Percentiles rank a stretch among this genome's conserved stretches.
phyloP scores from a whole-genome alignment of 2,888 invertebrate genomes.

The Petrolisthes manimaculis region DNA sequence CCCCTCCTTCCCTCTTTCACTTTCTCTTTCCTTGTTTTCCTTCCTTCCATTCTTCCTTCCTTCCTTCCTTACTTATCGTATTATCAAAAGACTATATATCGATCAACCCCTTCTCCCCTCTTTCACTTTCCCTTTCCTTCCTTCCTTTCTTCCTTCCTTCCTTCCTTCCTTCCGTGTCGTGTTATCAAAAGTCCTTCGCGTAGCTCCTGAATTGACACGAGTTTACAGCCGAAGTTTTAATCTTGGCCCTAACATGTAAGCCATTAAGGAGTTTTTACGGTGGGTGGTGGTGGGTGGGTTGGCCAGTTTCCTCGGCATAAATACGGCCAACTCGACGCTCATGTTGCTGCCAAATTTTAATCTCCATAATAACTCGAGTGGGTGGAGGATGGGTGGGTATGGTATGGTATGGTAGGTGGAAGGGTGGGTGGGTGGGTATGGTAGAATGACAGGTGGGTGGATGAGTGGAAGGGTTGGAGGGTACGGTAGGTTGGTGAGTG shows the following conservation, averaged over 20 bases:
- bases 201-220: constrained; percentile 36
- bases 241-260: constrained; percentile 28
- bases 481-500: no score
- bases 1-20: not conserved
- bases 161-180: constrained; percentile 16
- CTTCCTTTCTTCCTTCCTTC: no score
- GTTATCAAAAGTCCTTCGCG: constrained; percentile 42
- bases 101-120: not conserved
- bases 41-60: not conserved
- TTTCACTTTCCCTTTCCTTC: constrained; percentile 1
- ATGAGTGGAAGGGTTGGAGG: no score
- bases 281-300: not conserved
- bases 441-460: no score
- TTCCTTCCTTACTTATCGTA: not conserved
- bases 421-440: no score
- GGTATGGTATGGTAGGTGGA: no score
- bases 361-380: not conserved
- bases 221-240: constrained; percentile 37
- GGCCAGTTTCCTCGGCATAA: not conserved
- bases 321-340: not conserved
- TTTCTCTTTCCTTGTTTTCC: no score
- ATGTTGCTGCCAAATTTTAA: not conserved
- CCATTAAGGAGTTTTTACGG: constrained; percentile 41
- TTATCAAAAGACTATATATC: not conserved
- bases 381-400: not conserved